phyloP scores from a whole-genome alignment of 2,113 vertebrate genomes.

The Fulmarus glacialis region DNA sequence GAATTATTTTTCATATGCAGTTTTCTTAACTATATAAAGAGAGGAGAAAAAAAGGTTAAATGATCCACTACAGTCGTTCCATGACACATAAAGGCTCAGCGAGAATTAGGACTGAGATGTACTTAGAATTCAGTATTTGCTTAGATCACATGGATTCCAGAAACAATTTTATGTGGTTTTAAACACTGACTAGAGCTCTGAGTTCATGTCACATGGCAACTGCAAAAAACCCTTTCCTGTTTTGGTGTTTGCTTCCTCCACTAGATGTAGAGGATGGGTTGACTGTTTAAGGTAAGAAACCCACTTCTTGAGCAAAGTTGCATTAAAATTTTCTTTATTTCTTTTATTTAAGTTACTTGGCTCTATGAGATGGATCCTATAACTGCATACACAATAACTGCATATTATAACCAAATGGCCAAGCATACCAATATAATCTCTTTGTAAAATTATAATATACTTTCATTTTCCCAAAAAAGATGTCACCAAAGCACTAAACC shows the following conservation, averaged over 20 bases:
- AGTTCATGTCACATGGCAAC: background rate
- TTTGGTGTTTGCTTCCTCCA: background rate
- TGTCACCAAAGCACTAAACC: background rate
- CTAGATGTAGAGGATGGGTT: background rate
- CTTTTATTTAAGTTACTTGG: background rate
- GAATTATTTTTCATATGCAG: background rate
- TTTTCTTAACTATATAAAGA: background rate
- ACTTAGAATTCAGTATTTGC: conserved; percentile 10
- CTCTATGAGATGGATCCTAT: background rate
- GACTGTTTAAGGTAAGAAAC: background rate
- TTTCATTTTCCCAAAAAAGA: background rate
- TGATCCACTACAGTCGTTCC: background rate
- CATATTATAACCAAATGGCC: background rate
- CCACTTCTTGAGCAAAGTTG: background rate
- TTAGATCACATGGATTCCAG: background rate
- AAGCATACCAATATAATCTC: background rate
- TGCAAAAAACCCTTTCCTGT: background rate
- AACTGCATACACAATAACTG: background rate
- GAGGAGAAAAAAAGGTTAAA: background rate
- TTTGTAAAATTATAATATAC: background rate
- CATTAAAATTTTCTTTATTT: background rate
- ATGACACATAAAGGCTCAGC: background rate
- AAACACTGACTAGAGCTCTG: background rate
- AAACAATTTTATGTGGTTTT: background rate
- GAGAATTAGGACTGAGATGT: background rate